A percentile compares a stretch with the other conserved stretches of the same genome.
phyloP scores from a whole-genome alignment of 2,797 vertebrate genomes.

The Takifugu ocellatus region DNA sequence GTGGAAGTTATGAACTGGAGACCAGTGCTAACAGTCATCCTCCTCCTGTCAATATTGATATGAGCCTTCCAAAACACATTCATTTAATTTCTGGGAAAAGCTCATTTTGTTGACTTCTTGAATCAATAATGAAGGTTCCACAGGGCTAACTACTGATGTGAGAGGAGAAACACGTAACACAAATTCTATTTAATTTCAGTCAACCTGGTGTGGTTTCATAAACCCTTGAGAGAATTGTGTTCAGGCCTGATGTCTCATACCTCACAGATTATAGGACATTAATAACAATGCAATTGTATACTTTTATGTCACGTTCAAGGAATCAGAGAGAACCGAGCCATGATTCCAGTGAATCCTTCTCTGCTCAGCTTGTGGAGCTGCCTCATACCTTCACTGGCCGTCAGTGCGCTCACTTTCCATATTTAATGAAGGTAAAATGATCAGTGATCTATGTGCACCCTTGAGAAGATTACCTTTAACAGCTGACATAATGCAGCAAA shows the following conservation, averaged over 20 bases:
- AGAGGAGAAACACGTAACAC: conserved; percentile 1
- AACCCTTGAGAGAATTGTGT: too few species aligned
- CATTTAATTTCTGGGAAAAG: conserved; percentile 41
- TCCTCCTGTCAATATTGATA: conserved; percentile 70
- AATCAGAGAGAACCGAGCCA: too few species aligned
- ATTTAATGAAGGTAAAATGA: conserved; percentile 26
- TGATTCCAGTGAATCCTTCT: too few species aligned
- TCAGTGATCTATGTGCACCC: neutral
- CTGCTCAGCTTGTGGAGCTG: neutral
- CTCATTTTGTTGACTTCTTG: conserved; percentile 33
- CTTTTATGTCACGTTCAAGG: too few species aligned
- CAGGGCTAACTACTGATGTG: conserved; percentile 12
- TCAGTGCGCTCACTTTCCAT: conserved; percentile 6
- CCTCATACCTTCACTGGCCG: conserved; percentile 8
- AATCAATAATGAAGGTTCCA: conserved; percentile 24
- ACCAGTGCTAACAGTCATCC: conserved; percentile 38
- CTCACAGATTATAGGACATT: too few species aligned
- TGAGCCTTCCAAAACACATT: conserved; percentile 51
- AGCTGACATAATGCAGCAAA: conserved; percentile 17
- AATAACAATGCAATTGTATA: too few species aligned
- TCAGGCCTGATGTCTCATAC: too few species aligned
- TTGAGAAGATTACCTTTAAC: conserved; percentile 39
- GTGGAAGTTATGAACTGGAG: conserved; percentile 33
- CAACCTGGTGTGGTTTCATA: too few species aligned
- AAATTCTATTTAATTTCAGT: too few species aligned